Percentiles rank a stretch among this genome's conserved stretches.
Conservation (phyloP, 1,140 invertebrate genomes). For the Brachionus angularis region DNA sequence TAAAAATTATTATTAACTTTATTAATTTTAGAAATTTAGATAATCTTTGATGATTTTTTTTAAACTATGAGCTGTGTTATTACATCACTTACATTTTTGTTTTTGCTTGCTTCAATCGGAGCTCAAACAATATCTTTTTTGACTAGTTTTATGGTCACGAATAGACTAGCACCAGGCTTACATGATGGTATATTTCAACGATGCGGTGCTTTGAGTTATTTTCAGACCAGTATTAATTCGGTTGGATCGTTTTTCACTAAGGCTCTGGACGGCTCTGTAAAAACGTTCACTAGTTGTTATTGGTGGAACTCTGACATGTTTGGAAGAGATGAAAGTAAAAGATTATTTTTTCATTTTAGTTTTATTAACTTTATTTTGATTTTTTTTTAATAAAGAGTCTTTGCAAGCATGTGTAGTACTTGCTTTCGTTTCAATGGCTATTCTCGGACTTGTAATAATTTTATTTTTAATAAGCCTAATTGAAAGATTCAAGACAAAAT, state of each 20-base stretch:
- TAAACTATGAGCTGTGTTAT: slow-evolving; percentile 35
- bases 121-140: slow-evolving; percentile 28
- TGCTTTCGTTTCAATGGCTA: slow-evolving; percentile 5
- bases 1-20: not conserved
- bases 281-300: slow-evolving; percentile 26
- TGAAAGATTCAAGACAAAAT: slow-evolving; percentile 38
- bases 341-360: not conserved
- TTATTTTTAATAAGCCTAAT: slow-evolving; percentile 37
- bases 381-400: not conserved
- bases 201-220: slow-evolving; percentile 29
- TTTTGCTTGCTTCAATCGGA: slow-evolving; percentile 24
- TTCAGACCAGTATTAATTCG: slow-evolving; percentile 18
- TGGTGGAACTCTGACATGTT: slow-evolving; percentile 39
- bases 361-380: not conserved
- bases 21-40: not conserved
- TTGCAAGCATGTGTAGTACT: slow-evolving; percentile 7
- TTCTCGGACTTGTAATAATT: not conserved
- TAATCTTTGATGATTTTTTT: too few species aligned
- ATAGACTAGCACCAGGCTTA: slow-evolving; percentile 24
- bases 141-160: slow-evolving; percentile 37
- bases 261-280: slow-evolving; percentile 28
- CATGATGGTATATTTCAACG: slow-evolving; percentile 40
- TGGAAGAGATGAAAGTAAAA: slow-evolving; percentile 28
- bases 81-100: slow-evolving; percentile 30
- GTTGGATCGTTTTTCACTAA: slow-evolving; percentile 27